A percentile compares a stretch with the other conserved stretches of the same genome.
Conservation (phyloP, 2,797 vertebrate genomes). For the Phylloscopus collybita region DNA sequence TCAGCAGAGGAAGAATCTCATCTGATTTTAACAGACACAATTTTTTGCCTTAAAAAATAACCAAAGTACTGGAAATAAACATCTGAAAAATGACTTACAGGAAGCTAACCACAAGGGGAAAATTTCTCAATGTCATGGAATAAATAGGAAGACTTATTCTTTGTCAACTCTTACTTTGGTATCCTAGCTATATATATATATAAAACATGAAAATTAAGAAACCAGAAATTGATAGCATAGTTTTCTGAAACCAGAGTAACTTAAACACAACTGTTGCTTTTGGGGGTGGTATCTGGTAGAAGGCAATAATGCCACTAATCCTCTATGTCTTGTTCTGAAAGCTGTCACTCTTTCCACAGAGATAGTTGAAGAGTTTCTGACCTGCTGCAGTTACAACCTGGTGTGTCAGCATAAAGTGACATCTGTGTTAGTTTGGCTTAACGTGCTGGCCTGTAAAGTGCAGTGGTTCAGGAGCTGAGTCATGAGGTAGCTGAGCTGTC, state of each 20-base stretch:
- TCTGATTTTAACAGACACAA: not conserved
- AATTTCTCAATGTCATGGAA: not conserved
- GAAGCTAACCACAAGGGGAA: not conserved
- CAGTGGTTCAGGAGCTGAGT: slow-evolving; percentile 30
- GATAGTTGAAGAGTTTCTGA: not conserved
- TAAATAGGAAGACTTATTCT: not conserved
- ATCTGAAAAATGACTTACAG: not conserved
- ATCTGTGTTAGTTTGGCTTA: not conserved
- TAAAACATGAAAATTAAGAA: not conserved
- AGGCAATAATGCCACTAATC: not conserved
- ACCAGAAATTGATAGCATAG: not conserved
- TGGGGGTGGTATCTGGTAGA: not conserved
- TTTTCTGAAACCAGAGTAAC: not conserved
- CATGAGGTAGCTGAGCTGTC: slow-evolving; percentile 27
- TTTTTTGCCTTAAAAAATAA: slow-evolving; percentile 14
- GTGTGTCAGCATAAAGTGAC: not conserved
- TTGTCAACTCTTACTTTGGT: not conserved
- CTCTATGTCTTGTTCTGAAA: not conserved
- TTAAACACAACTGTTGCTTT: not conserved
- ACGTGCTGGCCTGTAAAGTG: not conserved
- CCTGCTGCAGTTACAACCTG: not conserved
- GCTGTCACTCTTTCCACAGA: not conserved
- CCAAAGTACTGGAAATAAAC: slow-evolving; percentile 11
- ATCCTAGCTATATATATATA: not conserved
- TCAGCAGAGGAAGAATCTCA: not conserved